phyloP scores from a whole-genome alignment of 1,140 invertebrate species.

The Diprion similis region DNA sequence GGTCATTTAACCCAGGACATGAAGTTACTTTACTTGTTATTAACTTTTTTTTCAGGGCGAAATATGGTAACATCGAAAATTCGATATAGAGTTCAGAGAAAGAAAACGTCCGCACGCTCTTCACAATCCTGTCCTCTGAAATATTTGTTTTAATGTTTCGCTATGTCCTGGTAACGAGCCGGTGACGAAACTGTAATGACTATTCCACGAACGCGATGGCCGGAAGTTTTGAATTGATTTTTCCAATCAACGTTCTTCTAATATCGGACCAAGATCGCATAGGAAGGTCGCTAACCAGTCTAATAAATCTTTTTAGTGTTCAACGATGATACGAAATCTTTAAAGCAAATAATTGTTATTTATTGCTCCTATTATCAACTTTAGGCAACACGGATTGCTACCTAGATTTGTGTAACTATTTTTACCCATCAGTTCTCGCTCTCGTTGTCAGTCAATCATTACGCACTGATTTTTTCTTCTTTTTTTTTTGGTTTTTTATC shows the following conservation, averaged over 20 bases:
- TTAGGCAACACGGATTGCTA: not conserved
- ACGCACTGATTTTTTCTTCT: too few species aligned
- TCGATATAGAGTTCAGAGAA: too few species aligned
- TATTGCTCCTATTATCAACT: conserved; percentile 5
- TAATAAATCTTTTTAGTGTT: not conserved
- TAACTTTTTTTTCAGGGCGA: too few species aligned
- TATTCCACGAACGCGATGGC: not conserved
- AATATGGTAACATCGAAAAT: too few species aligned
- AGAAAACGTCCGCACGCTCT: not conserved
- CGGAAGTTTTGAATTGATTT: not conserved
- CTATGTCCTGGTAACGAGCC: not conserved
- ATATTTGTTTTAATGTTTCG: not conserved
- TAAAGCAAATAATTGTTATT: not conserved
- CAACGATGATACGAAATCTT: not conserved
- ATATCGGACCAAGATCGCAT: too few species aligned
- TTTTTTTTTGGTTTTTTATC: too few species aligned
- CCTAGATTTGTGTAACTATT: not conserved
- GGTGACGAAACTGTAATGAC: not conserved
- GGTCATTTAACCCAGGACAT: not conserved
- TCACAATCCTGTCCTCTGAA: not conserved
- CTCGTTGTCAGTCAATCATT: too few species aligned
- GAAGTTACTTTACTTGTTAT: not conserved
- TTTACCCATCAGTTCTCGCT: too few species aligned
- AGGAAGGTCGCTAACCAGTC: not conserved
- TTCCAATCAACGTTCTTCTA: too few species aligned